Base-by-base conservation (phyloP, 2,113 vertebrate species). In the Empidonax traillii region DNA sequence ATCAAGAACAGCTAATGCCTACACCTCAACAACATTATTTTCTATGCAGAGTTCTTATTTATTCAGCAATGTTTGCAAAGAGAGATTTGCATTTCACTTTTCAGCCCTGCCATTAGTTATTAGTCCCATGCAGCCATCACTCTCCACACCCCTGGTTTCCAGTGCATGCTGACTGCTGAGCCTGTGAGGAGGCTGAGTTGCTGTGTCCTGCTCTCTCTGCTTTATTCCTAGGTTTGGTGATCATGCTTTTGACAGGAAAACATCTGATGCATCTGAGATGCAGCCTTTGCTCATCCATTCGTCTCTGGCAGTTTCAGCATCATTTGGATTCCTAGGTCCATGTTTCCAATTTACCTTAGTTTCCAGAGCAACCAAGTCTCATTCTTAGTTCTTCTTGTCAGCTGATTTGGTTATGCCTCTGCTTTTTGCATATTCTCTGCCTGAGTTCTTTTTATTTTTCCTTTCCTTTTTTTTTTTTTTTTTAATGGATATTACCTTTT, bases 301-400 rank as follows among this genome's bases (percentile, higher is more conserved):
- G 4, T 55, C 47, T 66, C 77, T 39, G 49, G 43, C 41, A 15
- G n/a, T 55, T 73, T 41, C 53, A 68, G 23, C 24, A 68, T 53
- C 85, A 55, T 63, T 84, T 80, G 44, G 37, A 33, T 28, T 85
- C n/a, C 24, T n/a, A 46, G 10, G n/a, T 69, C 63, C 14, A 3
- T 63, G 44, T 73, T 92, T 81, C 59, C 21, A 87, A 41, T 71
- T 80, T 46, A 75, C 56, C 49, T 73, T 61, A 11, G 69, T 84
- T 93, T 94, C 82, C 74, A 89, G 75, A 93, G 85, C 71, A 96
- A 94, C 84, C 41, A 63, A 55, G 30, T 81, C 69, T 85, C 43
- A 21, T 68, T 82, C 56, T 65, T 66, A 71, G 19, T 63, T 39
- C 28, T 74, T 58, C 71, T 89, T 63, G n/a, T 89, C 61, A 66